These are phyloP conservation scores for Drosophila monieri DNA, from an alignment of 2,888 invertebrate genomes.

Conservation along the genomic window DNA sequence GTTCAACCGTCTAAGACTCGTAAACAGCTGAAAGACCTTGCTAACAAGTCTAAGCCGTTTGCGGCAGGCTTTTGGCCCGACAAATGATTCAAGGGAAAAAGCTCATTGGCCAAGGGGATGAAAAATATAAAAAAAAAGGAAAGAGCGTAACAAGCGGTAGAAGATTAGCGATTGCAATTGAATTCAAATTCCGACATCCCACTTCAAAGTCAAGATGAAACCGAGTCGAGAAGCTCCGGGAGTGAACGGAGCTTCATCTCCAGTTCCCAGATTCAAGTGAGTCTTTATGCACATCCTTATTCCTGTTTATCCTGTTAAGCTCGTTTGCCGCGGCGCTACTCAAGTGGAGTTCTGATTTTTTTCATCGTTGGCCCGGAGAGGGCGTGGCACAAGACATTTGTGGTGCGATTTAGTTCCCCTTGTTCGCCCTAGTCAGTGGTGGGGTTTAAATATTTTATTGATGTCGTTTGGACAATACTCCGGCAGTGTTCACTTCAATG, in stretches of 20 bases:
- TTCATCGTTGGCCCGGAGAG: not conserved
- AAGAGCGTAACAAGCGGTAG: constrained; percentile 11
- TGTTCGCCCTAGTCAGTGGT: constrained; percentile 49
- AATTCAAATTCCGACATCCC: constrained; percentile 67
- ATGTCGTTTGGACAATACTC: constrained; percentile 74
- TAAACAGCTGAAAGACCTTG: constrained; percentile 57
- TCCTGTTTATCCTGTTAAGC: constrained; percentile 65
- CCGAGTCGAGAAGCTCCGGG: constrained; percentile 42
- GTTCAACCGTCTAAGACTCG: constrained; percentile 30
- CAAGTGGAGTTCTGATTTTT: constrained; percentile 48
- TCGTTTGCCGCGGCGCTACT: constrained; percentile 62
- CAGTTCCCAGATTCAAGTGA: constrained; percentile 38
- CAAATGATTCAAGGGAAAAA: constrained; percentile 49
- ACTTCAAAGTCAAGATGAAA: constrained; percentile 66
- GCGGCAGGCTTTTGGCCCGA: constrained; percentile 19
- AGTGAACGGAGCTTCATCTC: constrained; percentile 29
- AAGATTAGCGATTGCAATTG: constrained; percentile 61
- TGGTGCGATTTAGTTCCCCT: constrained; percentile 18
- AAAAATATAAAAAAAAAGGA: not conserved
- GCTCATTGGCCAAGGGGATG: constrained; percentile 4
- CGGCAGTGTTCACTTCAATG: constrained; percentile 64
- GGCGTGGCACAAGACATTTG: constrained; percentile 41
- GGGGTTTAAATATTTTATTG: constrained; percentile 72
- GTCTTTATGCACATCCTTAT: constrained; percentile 21
- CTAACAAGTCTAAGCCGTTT: constrained; percentile 68